Evolutionary conservation across 2,113 vertebrate species (phyloP).

Genomic region (Henicopernis longicauda): DNA sequence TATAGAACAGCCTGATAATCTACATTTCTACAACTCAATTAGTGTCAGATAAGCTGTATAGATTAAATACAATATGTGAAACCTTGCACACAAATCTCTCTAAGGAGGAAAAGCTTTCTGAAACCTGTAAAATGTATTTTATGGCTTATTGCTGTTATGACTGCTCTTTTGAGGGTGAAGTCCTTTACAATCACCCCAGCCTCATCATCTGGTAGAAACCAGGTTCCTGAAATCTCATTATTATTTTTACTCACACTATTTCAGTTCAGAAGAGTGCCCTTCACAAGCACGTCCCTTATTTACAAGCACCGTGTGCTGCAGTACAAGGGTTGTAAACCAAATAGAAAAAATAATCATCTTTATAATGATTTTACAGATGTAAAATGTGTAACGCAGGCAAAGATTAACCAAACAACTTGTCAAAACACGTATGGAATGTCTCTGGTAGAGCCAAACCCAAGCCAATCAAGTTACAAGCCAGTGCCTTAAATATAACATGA

Average conservation of each 20-base stretch:
- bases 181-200: background rate
- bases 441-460: background rate
- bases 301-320: background rate
- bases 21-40: background rate
- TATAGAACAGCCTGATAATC: background rate
- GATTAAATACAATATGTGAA: background rate
- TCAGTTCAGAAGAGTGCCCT: background rate
- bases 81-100: background rate
- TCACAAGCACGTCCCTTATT: background rate
- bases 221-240: background rate
- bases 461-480: background rate
- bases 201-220: background rate
- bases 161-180: background rate
- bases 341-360: background rate
- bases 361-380: background rate
- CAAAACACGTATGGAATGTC: background rate
- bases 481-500: background rate
- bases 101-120: background rate
- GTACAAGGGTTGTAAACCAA: background rate
- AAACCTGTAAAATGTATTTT: background rate
- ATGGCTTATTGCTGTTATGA: background rate
- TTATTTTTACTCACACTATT: background rate
- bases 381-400: background rate
- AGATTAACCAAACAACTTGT: background rate
- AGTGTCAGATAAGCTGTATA: background rate